Percentiles rank a stretch among this genome's conserved stretches.
Conservation (phyloP, 2,888 invertebrate species). For the Dusona sp. region DNA sequence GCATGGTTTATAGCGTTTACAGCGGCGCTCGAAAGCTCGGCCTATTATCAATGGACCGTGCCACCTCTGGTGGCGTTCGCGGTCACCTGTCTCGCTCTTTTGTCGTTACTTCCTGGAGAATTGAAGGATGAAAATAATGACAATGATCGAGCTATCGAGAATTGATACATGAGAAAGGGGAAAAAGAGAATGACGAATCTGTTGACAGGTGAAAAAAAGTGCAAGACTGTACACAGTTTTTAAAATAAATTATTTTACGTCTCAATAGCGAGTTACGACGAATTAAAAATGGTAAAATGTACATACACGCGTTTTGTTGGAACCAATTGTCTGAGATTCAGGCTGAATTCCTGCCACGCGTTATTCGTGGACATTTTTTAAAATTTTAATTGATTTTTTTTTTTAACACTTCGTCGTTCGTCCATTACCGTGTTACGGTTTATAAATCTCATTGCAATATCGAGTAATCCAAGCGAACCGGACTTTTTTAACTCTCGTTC, state of each 20-base stretch:
- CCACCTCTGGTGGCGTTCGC: conserved; percentile 77
- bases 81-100: conserved; percentile 62
- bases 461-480: conserved; percentile 7
- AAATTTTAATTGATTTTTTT: neutral
- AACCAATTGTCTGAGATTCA: conserved; percentile 1
- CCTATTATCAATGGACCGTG: conserved; percentile 80
- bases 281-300: conserved; percentile 70
- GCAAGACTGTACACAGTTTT: conserved; percentile 44
- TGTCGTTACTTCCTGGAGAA: conserved; percentile 36
- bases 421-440: neutral
- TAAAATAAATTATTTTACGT: conserved; percentile 75
- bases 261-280: conserved; percentile 59
- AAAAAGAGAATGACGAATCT: neutral
- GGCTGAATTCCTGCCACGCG: conserved; percentile 20
- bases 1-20: conserved; percentile 78
- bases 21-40: conserved; percentile 74
- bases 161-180: conserved; percentile 1
- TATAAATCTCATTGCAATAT: neutral
- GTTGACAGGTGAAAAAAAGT: neutral
- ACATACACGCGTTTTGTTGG: conserved; percentile 56
- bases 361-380: neutral
- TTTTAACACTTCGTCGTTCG: neutral
- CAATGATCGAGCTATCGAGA: conserved; percentile 5
- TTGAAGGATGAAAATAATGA: neutral
- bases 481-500: neutral